Evolutionary conservation across 2,888 invertebrate genomes (phyloP).

Genomic region (Leucophenga montana): DNA sequence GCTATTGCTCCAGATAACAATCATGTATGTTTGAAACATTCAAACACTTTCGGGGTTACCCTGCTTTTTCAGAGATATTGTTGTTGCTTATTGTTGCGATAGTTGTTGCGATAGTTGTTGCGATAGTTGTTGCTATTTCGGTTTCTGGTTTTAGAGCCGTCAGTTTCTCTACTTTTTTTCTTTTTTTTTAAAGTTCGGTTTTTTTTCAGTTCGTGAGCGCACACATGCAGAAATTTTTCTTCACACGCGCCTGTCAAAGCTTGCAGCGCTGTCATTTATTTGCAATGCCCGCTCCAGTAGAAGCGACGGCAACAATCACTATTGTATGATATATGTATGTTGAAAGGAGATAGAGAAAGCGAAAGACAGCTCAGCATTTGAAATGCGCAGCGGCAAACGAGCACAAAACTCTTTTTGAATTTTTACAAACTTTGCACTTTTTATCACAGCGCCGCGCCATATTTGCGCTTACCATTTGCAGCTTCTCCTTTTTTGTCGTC

Average conservation of each 20-base stretch:
- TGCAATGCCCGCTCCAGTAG: conserved; percentile 38
- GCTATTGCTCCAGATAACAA: too few relatives aligned
- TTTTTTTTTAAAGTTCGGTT: conserved; percentile 37
- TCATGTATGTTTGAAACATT: not conserved
- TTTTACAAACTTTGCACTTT: conserved; percentile 61
- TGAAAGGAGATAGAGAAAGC: not conserved
- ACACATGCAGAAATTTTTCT: conserved; percentile 62
- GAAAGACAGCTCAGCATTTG: conserved; percentile 2
- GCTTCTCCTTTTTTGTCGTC: conserved; percentile 32
- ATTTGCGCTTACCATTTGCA: conserved; percentile 29
- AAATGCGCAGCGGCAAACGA: conserved; percentile 20
- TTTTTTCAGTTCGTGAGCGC: conserved; percentile 36
- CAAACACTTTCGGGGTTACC: not conserved
- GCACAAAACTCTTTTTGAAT: conserved; percentile 21
- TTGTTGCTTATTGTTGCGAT: not conserved
- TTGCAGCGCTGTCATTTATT: conserved; percentile 61
- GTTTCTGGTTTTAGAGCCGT: conserved; percentile 34
- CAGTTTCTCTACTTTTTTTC: conserved; percentile 32
- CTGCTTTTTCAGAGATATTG: not conserved
- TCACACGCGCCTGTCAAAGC: conserved; percentile 64
- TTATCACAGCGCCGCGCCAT: conserved; percentile 19
- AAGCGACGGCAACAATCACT: conserved; percentile 32
- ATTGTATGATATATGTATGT: not conserved
- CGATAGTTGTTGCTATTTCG: conserved; percentile 9
- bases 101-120: too few relatives aligned